phyloP scores from a whole-genome alignment of 2,797 vertebrate genomes.

The Anomalospiza imberbis region DNA sequence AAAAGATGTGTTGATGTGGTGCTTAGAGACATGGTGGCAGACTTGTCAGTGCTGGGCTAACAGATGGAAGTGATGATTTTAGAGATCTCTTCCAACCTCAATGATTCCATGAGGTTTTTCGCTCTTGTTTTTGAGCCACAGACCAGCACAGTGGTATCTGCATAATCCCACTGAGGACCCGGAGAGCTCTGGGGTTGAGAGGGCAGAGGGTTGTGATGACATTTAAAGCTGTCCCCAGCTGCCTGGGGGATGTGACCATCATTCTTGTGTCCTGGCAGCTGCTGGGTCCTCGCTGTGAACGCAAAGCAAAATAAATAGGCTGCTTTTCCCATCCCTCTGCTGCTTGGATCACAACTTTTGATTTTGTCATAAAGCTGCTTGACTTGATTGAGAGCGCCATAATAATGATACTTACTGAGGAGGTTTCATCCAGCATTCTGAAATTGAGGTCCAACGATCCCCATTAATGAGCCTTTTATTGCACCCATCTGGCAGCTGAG shows the following conservation, averaged over 20 bases:
- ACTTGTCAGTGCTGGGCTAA: neutral
- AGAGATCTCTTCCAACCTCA: neutral
- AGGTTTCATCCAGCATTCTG: neutral
- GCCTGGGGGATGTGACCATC: neutral
- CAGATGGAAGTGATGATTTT: neutral
- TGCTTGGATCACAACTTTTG: constrained; percentile 53
- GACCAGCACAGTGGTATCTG: neutral
- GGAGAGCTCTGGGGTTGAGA: neutral
- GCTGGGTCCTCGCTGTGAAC: neutral
- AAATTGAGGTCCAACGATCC: constrained; percentile 46
- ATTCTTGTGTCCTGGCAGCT: neutral
- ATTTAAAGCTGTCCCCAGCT: neutral
- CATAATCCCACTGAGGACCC: neutral
- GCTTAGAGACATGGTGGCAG: neutral
- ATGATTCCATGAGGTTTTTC: neutral
- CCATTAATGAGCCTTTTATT: constrained; percentile 48
- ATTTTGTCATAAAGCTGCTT: constrained; percentile 66
- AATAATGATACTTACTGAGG: constrained; percentile 30
- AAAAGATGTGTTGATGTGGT: neutral
- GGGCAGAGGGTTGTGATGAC: neutral
- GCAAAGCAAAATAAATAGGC: constrained; percentile 10
- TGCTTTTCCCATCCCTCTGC: neutral
- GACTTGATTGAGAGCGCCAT: constrained; percentile 25
- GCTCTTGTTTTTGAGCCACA: neutral
- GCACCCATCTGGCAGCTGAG: neutral